Conservation (phyloP, 2,797 vertebrate species). For the Melanotaenia boesemani region DNA sequence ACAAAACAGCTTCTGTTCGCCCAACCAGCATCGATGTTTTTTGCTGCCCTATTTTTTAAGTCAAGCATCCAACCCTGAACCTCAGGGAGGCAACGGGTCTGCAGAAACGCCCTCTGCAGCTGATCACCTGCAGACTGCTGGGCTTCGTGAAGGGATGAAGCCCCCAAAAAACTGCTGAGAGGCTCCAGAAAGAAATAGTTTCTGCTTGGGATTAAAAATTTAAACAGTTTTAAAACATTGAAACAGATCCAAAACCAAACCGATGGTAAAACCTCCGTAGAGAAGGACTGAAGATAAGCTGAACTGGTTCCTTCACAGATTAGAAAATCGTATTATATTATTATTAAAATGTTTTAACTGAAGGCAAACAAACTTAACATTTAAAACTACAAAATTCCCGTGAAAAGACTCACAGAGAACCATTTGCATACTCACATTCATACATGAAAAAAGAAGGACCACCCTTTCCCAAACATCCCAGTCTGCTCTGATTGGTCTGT, state of each 20-base stretch:
- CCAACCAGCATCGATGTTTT: neutral
- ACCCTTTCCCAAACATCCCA: too few relatives aligned
- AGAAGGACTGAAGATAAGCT: too few relatives aligned
- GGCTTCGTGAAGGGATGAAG: neutral
- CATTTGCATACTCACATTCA: too few relatives aligned
- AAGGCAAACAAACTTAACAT: too few relatives aligned
- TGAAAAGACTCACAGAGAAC: too few relatives aligned
- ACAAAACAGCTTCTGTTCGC: conserved; percentile 6
- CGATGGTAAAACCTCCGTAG: neutral
- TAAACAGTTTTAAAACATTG: neutral
- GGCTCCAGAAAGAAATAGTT: neutral
- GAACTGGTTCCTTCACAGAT: too few relatives aligned
- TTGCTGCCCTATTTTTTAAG: conserved; percentile 12
- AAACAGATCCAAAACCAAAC: neutral
- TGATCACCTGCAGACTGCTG: neutral
- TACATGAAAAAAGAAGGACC: too few relatives aligned
- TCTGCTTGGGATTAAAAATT: neutral
- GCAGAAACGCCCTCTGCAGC: neutral
- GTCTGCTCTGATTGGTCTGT: too few relatives aligned
- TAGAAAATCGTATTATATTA: too few relatives aligned
- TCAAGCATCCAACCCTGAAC: neutral
- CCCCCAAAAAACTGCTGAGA: too few relatives aligned
- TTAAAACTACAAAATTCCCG: too few relatives aligned
- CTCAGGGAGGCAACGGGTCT: neutral
- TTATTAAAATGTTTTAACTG: too few relatives aligned